Evolutionary conservation across 2,113 vertebrate species (phyloP).

Genomic region (Poecilia latipinna): DNA sequence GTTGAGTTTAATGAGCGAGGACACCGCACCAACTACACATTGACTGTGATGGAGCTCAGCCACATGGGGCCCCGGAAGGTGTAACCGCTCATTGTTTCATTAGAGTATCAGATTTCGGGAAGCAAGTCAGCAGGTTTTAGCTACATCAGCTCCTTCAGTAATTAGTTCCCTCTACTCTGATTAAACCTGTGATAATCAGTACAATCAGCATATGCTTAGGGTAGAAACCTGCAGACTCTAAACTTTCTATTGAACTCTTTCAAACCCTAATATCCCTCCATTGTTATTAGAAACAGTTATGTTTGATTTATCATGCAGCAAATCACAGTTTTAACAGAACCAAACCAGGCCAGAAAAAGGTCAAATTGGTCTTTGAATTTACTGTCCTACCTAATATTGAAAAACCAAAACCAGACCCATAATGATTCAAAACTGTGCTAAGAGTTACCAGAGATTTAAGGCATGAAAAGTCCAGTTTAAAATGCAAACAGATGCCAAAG

Average conservation of each 20-base stretch:
- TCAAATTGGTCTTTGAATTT: neutral
- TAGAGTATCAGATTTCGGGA: neutral
- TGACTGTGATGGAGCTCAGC: constrained; percentile 91
- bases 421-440: neutral
- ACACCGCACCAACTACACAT: constrained; percentile 91
- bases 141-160: constrained; percentile 43
- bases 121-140: constrained; percentile 15
- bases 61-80: constrained; percentile 87
- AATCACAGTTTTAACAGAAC: neutral
- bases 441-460: neutral
- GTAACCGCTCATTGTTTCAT: neutral
- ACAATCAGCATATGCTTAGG: constrained; percentile 34
- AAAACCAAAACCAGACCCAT: neutral
- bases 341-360: neutral
- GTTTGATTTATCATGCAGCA: neutral
- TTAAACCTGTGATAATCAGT: constrained; percentile 38
- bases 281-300: neutral
- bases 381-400: neutral
- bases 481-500: no score
- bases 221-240: constrained; percentile 37
- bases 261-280: neutral
- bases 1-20: constrained; percentile 96
- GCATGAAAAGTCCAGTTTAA: no score
- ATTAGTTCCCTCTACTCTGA: constrained; percentile 36
- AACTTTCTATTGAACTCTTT: constrained; percentile 15